phyloP scores from a whole-genome alignment of 2,888 invertebrate genomes.

The Neocrepidodera transversa region DNA sequence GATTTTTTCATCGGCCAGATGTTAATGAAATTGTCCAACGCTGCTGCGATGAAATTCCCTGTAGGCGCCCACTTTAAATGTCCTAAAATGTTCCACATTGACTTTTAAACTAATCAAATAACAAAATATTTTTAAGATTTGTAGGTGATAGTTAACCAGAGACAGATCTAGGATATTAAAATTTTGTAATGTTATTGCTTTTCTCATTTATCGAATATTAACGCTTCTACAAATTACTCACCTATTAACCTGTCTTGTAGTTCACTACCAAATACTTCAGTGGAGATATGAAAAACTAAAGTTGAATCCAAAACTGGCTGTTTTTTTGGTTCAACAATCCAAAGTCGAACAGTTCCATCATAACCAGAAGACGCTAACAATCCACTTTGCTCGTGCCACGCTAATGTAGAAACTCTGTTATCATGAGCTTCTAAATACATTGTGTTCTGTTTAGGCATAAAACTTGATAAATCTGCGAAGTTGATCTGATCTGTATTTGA shows the following conservation, averaged over 20 bases:
- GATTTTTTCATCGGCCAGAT: conserved; percentile 64
- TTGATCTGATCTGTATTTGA: conserved; percentile 56
- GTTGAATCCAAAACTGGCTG: conserved; percentile 62
- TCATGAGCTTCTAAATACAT: conserved; percentile 65
- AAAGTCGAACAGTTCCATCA: conserved; percentile 69
- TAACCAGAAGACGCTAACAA: conserved; percentile 66
- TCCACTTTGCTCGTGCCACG: conserved; percentile 60
- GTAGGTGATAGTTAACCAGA: too few relatives aligned
- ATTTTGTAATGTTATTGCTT: too few relatives aligned
- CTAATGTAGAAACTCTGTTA: conserved; percentile 57
- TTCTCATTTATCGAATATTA: too few relatives aligned
- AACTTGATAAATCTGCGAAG: conserved; percentile 64
- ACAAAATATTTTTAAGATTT: too few relatives aligned
- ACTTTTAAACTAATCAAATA: too few relatives aligned
- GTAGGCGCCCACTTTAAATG: conserved; percentile 64
- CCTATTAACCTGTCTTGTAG: conserved; percentile 56
- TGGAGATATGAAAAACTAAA: conserved; percentile 63
- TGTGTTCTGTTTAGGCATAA: conserved; percentile 50
- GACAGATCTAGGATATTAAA: too few relatives aligned
- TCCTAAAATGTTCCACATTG: too few relatives aligned
- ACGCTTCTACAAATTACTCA: too few relatives aligned
- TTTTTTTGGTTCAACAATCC: conserved; percentile 60
- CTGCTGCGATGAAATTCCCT: conserved; percentile 65
- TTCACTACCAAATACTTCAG: conserved; percentile 62
- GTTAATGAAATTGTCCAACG: conserved; percentile 66